Evolutionary conservation across 2,113 vertebrate species (phyloP), one percentile per base, ranked within the genome.

Genomic region (Cyanoderma ruficeps): DNA sequence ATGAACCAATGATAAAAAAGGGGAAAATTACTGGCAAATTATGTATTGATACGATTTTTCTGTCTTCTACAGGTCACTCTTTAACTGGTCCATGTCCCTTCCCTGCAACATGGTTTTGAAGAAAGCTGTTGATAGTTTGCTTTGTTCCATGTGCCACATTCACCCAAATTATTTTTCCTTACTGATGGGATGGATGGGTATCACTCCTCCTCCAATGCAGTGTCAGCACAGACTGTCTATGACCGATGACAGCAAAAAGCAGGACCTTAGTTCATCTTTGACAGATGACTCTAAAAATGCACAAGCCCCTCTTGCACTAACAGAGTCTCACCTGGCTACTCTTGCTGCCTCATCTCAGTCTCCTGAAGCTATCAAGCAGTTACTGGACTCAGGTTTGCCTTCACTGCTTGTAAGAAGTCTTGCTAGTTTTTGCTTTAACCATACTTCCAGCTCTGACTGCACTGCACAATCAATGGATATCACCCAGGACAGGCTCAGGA

Each of bases 171-270:
- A 99, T 95, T 99, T 99, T 98, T 99, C 99, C 46, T 97, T 99
- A 63, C 98, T 99, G 27, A 99, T 99, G 99, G 99, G 99, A 85
- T 99, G 99, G 99, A 99, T 99, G 99, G 99, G 99, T 49, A 98
- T 99, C 59, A 98, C 98, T 27, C 98, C 99, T 16, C 97, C 97
- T 50, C 98, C 99, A 93, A 75, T 98, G 96, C 99, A 99, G 53
- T 98, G 98, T 94, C 99, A 99, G 86, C 98, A 99, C 46, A 98
- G 99, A 82, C 98, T 99, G 20, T 98, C 99, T 56, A 99, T 99
- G 98, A 99, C 99, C 0, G 99, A 99, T 74, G 99, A 99, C 57
- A 99, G 99, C 92, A 99, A 99, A 97, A 99, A 99, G 97, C 99
- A 99, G 95, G 99, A 99, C 94, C 98, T 98, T 55, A 97, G 97